phyloP scores from a whole-genome alignment of 2,888 invertebrate species.

The Agrenia bidenticulata region DNA sequence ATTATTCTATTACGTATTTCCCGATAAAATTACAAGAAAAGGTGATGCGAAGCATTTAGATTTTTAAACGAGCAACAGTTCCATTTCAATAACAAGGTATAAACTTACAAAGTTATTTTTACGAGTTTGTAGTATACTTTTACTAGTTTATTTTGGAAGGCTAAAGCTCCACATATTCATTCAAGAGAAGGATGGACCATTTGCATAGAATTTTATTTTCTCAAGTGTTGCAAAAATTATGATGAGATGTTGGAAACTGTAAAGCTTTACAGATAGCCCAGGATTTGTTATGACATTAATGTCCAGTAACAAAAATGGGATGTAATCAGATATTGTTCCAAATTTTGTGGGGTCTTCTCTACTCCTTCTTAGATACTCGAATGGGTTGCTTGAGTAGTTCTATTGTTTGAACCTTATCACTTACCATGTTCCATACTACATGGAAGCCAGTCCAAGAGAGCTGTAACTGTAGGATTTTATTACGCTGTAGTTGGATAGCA shows the following conservation, averaged over 20 bases:
- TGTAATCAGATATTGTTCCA: slow-evolving; percentile 11
- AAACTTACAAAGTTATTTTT: too few species aligned
- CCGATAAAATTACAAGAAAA: not conserved
- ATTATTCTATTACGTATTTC: not conserved
- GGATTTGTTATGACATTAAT: slow-evolving; percentile 19
- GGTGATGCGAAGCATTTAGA: not conserved
- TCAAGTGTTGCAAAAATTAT: slow-evolving; percentile 13
- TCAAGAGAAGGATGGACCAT: not conserved
- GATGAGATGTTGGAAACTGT: slow-evolving; percentile 1
- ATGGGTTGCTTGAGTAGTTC: not conserved
- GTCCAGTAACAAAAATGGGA: slow-evolving; percentile 5
- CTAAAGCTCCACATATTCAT: too few species aligned
- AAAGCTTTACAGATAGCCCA: slow-evolving; percentile 2
- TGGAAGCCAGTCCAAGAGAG: not conserved
- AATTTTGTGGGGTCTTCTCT: not conserved
- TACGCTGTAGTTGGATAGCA: not conserved
- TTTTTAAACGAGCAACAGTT: slow-evolving; percentile 2
- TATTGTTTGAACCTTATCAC: slow-evolving; percentile 1
- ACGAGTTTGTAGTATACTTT: too few species aligned
- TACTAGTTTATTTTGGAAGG: too few species aligned
- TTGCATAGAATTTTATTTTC: slow-evolving; percentile 2
- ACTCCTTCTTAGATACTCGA: not conserved
- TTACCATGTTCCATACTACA: not conserved
- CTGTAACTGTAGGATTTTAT: slow-evolving; percentile 1
- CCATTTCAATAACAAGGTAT: not conserved